Percentiles rank a stretch among this genome's conserved stretches.
Evolutionary conservation across 2,888 invertebrate species (phyloP).

Genomic region (Eurytoma adleriae): DNA sequence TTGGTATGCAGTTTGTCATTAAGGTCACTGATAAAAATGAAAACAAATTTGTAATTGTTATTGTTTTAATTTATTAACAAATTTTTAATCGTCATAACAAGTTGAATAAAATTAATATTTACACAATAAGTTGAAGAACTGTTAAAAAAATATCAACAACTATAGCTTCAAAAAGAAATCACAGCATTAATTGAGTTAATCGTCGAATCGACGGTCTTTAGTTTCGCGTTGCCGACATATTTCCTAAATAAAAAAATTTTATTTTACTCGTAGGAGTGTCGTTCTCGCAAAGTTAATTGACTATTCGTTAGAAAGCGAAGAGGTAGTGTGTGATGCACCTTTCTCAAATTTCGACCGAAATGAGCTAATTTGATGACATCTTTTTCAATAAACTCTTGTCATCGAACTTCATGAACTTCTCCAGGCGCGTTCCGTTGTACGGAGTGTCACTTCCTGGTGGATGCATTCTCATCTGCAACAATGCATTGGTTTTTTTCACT

Average conservation of each 20-base stretch:
- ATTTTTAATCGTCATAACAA: slow-evolving; percentile 40
- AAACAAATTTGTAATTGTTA: slow-evolving; percentile 12
- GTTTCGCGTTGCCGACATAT: neutral
- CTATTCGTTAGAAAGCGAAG: slow-evolving; percentile 41
- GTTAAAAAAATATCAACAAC: slow-evolving; percentile 37
- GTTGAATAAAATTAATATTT: slow-evolving; percentile 40
- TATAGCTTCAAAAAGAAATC: slow-evolving; percentile 41
- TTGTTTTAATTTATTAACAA: slow-evolving; percentile 49
- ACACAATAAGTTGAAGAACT: slow-evolving; percentile 25
- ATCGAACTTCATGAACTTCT: slow-evolving; percentile 77
- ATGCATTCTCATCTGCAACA: slow-evolving; percentile 82
- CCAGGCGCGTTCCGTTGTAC: slow-evolving; percentile 77
- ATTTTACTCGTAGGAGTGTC: slow-evolving; percentile 24
- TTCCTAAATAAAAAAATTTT: slow-evolving; percentile 18
- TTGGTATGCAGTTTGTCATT: neutral
- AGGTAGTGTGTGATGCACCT: slow-evolving; percentile 44
- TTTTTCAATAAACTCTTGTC: slow-evolving; percentile 71
- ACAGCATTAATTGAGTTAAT: slow-evolving; percentile 53
- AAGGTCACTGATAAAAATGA: neutral
- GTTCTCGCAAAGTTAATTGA: slow-evolving; percentile 35
- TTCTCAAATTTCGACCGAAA: slow-evolving; percentile 9
- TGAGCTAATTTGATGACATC: slow-evolving; percentile 12
- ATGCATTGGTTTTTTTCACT: neutral
- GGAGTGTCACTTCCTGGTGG: slow-evolving; percentile 82
- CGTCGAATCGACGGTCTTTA: neutral